phyloP scores from a whole-genome alignment of 2,113 vertebrate genomes.

The Amblyopsis rosae region DNA sequence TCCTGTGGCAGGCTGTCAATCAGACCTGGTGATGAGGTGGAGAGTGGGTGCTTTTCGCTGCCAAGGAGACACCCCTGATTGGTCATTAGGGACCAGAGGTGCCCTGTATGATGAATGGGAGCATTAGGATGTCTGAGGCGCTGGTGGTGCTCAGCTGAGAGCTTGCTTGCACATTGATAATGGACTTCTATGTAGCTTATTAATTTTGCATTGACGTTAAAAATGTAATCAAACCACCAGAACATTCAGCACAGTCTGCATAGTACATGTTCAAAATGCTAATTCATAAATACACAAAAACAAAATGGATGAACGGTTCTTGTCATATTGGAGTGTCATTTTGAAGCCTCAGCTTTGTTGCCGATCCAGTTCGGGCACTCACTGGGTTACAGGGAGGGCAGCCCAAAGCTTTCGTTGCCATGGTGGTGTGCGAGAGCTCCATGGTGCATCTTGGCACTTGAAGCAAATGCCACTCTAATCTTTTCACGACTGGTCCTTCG shows the following conservation, averaged over 20 bases:
- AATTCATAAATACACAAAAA: conserved; percentile 10
- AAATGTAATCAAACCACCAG: conserved; percentile 26
- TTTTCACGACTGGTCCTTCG: conserved; percentile 70
- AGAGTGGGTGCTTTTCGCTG: conserved; percentile 39
- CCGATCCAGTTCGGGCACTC: conserved; percentile 57
- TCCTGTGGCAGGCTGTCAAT: conserved; percentile 72
- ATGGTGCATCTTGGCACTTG: conserved; percentile 60
- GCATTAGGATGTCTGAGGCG: conserved; percentile 42
- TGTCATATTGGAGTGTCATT: conserved; percentile 42
- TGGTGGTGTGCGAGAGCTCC: conserved; percentile 56
- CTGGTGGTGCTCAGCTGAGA: conserved; percentile 47
- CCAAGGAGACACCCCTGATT: conserved; percentile 64
- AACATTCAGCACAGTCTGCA: conserved; percentile 30
- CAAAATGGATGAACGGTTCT: conserved; percentile 5
- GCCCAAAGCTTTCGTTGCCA: conserved; percentile 69
- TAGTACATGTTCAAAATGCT: conserved; percentile 23
- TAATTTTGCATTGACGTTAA: conserved; percentile 46
- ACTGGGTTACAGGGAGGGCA: conserved; percentile 41
- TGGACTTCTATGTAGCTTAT: conserved; percentile 29
- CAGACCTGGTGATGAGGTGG: conserved; percentile 65
- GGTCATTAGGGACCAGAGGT: conserved; percentile 65
- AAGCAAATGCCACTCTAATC: conserved; percentile 73
- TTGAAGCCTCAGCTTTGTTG: conserved; percentile 37
- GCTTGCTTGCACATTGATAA: conserved; percentile 43
- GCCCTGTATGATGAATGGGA: conserved; percentile 58